A percentile compares a stretch with the other conserved stretches of the same genome.
phyloP scores from a whole-genome alignment of 2,888 invertebrate species.

The Dermolepida albohirtum region DNA sequence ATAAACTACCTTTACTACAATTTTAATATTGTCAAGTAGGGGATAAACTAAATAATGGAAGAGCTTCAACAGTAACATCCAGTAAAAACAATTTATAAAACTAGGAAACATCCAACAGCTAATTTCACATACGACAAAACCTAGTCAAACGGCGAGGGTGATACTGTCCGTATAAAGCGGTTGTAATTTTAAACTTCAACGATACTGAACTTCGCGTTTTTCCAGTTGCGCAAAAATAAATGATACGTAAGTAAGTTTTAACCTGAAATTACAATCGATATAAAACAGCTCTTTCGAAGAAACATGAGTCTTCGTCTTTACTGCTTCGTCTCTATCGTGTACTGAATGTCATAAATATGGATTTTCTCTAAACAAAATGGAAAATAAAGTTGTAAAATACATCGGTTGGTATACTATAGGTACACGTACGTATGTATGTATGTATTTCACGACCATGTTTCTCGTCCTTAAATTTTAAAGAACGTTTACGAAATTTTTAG shows the following conservation, averaged over 20 bases:
- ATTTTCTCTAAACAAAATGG: too few species aligned
- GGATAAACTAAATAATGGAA: neutral
- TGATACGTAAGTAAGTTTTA: constrained; percentile 51
- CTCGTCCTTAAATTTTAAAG: too few species aligned
- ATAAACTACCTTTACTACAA: too few species aligned
- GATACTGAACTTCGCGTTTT: constrained; percentile 44
- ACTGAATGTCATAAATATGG: neutral
- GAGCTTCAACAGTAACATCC: neutral
- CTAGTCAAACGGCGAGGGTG: neutral
- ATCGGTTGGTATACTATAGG: too few species aligned
- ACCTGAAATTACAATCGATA: constrained; percentile 33
- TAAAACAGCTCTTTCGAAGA: constrained; percentile 23
- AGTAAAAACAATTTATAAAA: neutral
- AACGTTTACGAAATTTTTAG: too few species aligned
- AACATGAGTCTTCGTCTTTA: constrained; percentile 16
- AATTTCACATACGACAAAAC: constrained; percentile 48
- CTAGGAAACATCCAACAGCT: constrained; percentile 10
- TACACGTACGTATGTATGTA: too few species aligned
- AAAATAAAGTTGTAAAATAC: too few species aligned
- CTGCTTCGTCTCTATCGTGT: constrained; percentile 6
- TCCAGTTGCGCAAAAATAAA: constrained; percentile 48
- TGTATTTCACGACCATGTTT: too few species aligned
- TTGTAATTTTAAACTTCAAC: constrained; percentile 44
- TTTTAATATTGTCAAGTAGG: neutral
- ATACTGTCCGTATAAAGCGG: constrained; percentile 44